These are phyloP conservation scores for Diarsia mendica DNA, from an alignment of 2,888 invertebrate genomes.

Conservation along the genomic window DNA sequence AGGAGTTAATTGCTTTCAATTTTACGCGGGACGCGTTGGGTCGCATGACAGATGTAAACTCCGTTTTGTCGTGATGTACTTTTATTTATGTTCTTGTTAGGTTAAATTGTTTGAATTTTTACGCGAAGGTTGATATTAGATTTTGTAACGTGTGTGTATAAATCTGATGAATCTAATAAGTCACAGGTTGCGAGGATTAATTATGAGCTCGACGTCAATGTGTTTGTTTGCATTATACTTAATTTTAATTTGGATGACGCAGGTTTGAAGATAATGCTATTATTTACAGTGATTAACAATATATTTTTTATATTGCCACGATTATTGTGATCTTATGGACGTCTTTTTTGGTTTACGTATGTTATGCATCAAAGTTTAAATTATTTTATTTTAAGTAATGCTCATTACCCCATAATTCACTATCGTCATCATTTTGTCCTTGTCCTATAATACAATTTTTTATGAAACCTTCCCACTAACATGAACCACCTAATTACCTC, in stretches of 20 bases:
- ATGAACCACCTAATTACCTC: neutral
- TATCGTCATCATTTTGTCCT: no score
- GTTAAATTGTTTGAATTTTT: slow-evolving; percentile 28
- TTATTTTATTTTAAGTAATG: neutral
- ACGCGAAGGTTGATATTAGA: neutral
- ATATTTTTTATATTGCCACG: neutral
- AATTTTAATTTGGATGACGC: slow-evolving; percentile 4
- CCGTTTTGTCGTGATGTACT: slow-evolving; percentile 32
- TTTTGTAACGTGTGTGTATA: neutral
- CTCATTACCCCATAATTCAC: no score
- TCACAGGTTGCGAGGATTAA: neutral
- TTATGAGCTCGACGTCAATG: neutral
- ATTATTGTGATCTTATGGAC: neutral
- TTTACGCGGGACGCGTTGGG: slow-evolving; percentile 47
- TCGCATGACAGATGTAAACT: slow-evolving; percentile 48
- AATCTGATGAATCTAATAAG: slow-evolving; percentile 18
- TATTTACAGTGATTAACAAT: neutral
- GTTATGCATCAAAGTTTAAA: neutral
- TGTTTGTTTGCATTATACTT: neutral
- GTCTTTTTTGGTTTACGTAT: neutral
- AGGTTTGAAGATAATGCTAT: neutral
- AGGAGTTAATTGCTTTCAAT: slow-evolving; percentile 66
- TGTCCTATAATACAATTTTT: no score
- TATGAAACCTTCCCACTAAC: neutral
- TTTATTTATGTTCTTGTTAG: slow-evolving; percentile 21